Evolutionary conservation across 2,888 invertebrate species (phyloP), one percentile per base, ranked within the genome.

Genomic region (Teinopalpus imperialis): DNA sequence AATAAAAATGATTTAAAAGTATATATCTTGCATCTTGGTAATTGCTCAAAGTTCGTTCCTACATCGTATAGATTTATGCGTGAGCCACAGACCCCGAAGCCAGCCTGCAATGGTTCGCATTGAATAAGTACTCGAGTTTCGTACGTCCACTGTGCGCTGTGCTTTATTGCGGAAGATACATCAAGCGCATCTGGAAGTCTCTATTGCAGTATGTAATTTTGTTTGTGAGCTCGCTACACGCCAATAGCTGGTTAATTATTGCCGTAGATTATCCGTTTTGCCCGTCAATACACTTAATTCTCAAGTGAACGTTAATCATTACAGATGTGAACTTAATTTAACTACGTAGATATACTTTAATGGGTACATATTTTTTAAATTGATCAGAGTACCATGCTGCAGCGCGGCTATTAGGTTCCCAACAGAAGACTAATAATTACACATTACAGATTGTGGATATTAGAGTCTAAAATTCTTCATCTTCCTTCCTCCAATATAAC

Each of bases 151-250:
- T 24, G 36, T 24, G 6, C 20, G 16, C 18, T 21, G 18, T 23
- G 30, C 39, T 30, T 30, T 40, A 30, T 27, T 7, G 9, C 8
- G 10, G 21, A 13, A 32, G 13, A 41, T 31, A 41, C 21, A 41
- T 41, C 41, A 41, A 31, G 31, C 23, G n/a, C 31, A 24, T 31
- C 16, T 42, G 41, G 32, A 42, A 42, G 24, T 42, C 32, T 32
- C 32, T 24, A 42, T 42, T 42, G 26, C 10, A 32, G 18, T 32
- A 10, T 32, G 23, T 20, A 23, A 23, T 32, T 32, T 32, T 16
- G 18, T 32, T 42, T 18, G 26, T 32, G 18, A 10, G 6, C 24
- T 26, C 18, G 24, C 24, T 26, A 5, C 7, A 12, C 9, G 20
- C n/a, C 27, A 3, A 27, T 24, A 24, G 18, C 2, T 12, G 3